Base-by-base conservation (phyloP, 2,888 invertebrate genomes). In the Frankliniella fusca region DNA sequence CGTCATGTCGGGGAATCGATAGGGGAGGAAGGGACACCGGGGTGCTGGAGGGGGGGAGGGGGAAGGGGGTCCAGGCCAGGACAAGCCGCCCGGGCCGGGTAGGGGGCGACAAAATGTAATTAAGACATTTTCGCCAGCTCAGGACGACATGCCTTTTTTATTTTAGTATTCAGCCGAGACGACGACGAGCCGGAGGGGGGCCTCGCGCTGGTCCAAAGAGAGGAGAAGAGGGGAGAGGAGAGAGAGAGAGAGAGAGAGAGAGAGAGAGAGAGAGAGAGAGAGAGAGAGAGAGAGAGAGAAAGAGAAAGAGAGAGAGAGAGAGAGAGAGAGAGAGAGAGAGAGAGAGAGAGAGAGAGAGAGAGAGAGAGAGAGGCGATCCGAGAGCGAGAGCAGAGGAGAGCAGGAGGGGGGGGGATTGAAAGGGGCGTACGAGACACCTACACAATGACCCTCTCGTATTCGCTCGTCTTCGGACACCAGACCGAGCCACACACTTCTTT, bases 111-210 rank as follows among this genome's bases (percentile, higher is more conserved):
- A 76, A 76, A 76, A 76, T 76, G 70, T 76, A 76, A 76, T 76
- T 76, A 76, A 76, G 70, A 76, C 70, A 76, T 76, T 76, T 76
- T 76, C 70, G 70, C 70, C 70, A 76, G 70, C 70, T 76, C 70
- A 76, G 70, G 70, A 76, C 70, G 70, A 76, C 70, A 76, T 76
- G 70, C 70, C 70, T 76, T 76, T 38, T 27, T 76, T 76, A 76
- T 76, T 76, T 76, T 76, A 76, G 70, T 76, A 76, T 76, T 76
- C 70, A 76, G 70, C 10, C 23, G 27, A 27, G 9, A 27, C 70
- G 70, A 10, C 70, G 23, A 20, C 70, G 70, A 8, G 12, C 70
- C 70, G 27, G 70, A 10, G 70, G 27, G 23, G 27, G 61, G 61
- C 61, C 61, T 61, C 38, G 5, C 38, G 38, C 38, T 38, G 38